These are phyloP conservation scores for Macquaria ambigua DNA, from an alignment of 2,113 vertebrate genomes.

Conservation along the genomic window DNA sequence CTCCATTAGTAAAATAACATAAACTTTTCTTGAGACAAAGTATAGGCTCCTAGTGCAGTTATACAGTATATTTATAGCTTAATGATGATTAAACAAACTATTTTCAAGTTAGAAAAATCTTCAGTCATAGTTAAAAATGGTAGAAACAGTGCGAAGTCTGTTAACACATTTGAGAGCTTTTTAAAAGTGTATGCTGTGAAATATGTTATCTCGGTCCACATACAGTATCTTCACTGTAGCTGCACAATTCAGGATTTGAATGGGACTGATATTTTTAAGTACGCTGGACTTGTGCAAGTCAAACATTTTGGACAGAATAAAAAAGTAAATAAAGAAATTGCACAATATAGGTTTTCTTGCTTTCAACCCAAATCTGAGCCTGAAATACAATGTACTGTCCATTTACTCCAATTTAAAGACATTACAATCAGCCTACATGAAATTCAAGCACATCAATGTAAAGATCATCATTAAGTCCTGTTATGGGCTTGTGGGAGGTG, in stretches of 20 bases:
- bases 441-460: constrained; percentile 62
- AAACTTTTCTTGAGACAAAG: no score
- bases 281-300: neutral
- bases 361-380: neutral
- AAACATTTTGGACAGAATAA: neutral
- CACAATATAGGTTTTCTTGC: neutral
- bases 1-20: no score
- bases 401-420: neutral
- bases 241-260: neutral
- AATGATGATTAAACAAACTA: neutral
- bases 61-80: neutral
- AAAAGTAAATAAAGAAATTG: neutral
- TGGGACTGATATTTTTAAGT: neutral
- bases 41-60: neutral
- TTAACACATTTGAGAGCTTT: neutral
- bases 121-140: neutral
- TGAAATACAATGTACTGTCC: neutral
- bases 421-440: constrained; percentile 51
- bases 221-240: neutral
- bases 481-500: accelerated
- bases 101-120: neutral
- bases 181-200: neutral
- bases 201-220: neutral
- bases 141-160: neutral
- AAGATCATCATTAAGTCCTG: accelerated